Evolutionary conservation across 2,113 vertebrate genomes (phyloP).

Genomic region (Oryzias melastigma): DNA sequence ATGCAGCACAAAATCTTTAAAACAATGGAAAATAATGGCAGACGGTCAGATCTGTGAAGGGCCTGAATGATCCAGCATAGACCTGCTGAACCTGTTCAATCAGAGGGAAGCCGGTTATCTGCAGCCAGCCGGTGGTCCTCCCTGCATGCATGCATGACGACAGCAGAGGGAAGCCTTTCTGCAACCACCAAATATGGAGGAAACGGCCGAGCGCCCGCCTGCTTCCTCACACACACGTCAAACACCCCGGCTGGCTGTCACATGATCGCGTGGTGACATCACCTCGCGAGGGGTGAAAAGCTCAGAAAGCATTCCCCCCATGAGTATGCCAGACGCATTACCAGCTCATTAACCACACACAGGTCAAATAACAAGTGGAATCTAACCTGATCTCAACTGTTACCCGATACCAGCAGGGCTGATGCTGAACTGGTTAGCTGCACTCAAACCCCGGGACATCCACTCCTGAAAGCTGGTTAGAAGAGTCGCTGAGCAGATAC

Average conservation of each 20-base stretch:
- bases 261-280: conserved; percentile 46
- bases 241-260: conserved; percentile 23
- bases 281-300: conserved; percentile 22
- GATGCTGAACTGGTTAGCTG: not conserved
- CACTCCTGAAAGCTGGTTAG: not conserved
- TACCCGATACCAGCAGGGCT: not conserved
- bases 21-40: not conserved
- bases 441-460: not conserved
- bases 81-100: too few relatives aligned
- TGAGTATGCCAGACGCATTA: too few relatives aligned
- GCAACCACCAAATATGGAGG: conserved; percentile 65
- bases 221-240: conserved; percentile 1
- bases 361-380: conserved; percentile 1
- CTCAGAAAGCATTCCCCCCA: not conserved
- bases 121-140: not conserved
- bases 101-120: not conserved
- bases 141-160: not conserved
- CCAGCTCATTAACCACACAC: not conserved
- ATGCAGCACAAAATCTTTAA: not conserved
- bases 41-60: too few relatives aligned
- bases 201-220: conserved; percentile 18
- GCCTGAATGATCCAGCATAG: too few relatives aligned
- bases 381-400: conserved; percentile 2
- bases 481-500: not conserved
- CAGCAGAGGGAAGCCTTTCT: conserved; percentile 35